Conservation (phyloP, 2,888 invertebrate species). For the Plemyria rubiginata region DNA sequence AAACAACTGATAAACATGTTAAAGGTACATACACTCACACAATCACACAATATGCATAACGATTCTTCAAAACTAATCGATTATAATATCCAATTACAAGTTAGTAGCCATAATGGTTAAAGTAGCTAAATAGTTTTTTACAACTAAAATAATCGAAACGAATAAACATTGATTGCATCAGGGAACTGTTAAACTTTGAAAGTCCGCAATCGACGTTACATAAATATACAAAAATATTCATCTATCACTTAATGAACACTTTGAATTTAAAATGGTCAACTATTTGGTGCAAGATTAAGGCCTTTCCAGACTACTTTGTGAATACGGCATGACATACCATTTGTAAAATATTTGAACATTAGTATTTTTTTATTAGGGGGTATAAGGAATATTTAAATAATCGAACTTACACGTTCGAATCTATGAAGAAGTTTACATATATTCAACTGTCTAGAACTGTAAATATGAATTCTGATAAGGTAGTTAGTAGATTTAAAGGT, state of each 20-base stretch:
- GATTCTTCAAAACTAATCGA: constrained; percentile 32
- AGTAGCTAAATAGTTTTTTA: constrained; percentile 9
- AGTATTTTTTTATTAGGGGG: constrained; percentile 19
- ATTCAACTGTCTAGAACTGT: constrained; percentile 20
- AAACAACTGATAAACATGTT: neutral
- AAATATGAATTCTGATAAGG: constrained; percentile 39
- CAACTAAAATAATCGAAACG: constrained; percentile 10
- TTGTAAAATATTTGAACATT: constrained; percentile 29
- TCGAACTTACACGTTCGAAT: constrained; percentile 26
- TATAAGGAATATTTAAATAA: constrained; percentile 35
- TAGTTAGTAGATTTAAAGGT: constrained; percentile 44
- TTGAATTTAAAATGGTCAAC: constrained; percentile 76
- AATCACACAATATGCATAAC: constrained; percentile 16
- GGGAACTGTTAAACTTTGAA: constrained; percentile 62
- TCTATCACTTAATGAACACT: constrained; percentile 83
- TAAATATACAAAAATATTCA: constrained; percentile 79
- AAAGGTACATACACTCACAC: neutral
- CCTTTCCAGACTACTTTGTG: constrained; percentile 39
- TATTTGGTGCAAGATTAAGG: constrained; percentile 62
- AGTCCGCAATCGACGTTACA: constrained; percentile 48
- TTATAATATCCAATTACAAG: constrained; percentile 13
- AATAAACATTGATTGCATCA: constrained; percentile 38
- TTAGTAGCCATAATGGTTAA: constrained; percentile 6
- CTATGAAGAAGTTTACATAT: constrained; percentile 22
- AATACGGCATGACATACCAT: constrained; percentile 22